phyloP scores from a whole-genome alignment of 1,140 invertebrate genomes.

The Heliconius congener region DNA sequence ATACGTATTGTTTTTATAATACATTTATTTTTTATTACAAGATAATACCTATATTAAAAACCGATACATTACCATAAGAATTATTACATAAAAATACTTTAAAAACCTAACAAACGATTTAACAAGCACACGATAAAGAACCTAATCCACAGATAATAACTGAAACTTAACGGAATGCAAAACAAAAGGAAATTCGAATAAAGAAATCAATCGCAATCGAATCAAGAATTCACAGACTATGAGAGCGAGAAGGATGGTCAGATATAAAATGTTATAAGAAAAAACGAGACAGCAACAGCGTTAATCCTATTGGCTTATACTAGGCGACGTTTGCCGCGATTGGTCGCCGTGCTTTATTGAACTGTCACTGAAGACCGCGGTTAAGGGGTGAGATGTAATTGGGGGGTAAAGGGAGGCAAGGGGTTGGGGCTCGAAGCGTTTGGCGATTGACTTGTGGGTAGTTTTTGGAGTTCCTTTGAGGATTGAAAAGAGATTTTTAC shows the following conservation, averaged over 20 bases:
- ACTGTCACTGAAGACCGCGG: constrained; percentile 79
- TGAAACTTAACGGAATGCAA: constrained; percentile 53
- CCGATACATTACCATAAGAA: neutral
- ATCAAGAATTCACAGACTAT: constrained; percentile 73
- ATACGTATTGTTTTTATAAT: too few relatives aligned
- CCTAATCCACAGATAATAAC: constrained; percentile 45
- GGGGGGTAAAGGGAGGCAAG: constrained; percentile 60
- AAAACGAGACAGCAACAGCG: constrained; percentile 58
- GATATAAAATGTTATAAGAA: constrained; percentile 33
- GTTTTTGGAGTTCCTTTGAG: constrained; percentile 72
- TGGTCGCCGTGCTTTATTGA: constrained; percentile 79
- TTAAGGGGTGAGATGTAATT: constrained; percentile 77
- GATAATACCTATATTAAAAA: too few relatives aligned
- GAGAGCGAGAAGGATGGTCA: constrained; percentile 52
- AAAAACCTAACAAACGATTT: constrained; percentile 2
- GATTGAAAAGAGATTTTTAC: constrained; percentile 38
- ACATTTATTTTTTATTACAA: too few relatives aligned
- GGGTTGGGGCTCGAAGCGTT: constrained; percentile 50
- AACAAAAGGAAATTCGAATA: constrained; percentile 76
- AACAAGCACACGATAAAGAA: constrained; percentile 27
- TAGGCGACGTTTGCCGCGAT: constrained; percentile 78
- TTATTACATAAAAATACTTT: constrained; percentile 4
- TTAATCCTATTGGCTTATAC: constrained; percentile 81
- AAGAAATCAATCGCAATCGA: constrained; percentile 78
- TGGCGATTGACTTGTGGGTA: constrained; percentile 79